Evolutionary conservation across 2,797 vertebrate species (phyloP), one percentile per base, ranked within the genome.

Genomic region (Cossypha polioptera): DNA sequence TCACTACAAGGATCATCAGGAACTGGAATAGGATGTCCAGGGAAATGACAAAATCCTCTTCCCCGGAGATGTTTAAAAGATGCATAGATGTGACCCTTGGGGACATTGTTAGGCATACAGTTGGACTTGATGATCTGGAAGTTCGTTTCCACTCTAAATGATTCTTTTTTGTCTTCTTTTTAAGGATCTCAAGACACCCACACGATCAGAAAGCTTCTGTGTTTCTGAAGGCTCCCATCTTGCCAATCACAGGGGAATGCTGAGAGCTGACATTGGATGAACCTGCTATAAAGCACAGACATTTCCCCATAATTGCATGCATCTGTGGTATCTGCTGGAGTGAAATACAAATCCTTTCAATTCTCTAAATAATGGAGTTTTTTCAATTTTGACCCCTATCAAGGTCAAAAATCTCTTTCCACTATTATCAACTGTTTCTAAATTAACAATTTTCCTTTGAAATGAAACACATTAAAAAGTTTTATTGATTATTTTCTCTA

Each of bases 381-480:
- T 95, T 95, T 95, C 61, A 74, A 43, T 95, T 95, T 92, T 93
- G 80, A 96, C 74, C 45, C 45, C 24, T 92, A 55, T 16, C 11
- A 62, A 88, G 63, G 42, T 94, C 81, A 79, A 93, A 77, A 77
- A 76, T 78, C 8, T 62, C 7, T 95, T 21, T 65, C 68, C 55
- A 71, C 90, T 48, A 40, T 82, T 93, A 71, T 84, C 19, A 33
- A 36, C 35, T 18, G 31, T 53, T 47, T 87, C 24, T 51, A 38
- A 86, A 73, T 71, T 67, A 74, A 57, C 25, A n/a, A 29, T 68
- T 25, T 53, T 88, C 18, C 15, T 63, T 79, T 74, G 21, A 40
- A 90, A 86, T 28, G 11, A 63, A 94, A 45, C 20, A 83, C 26
- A 33, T 74, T 3, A 79, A 87, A 85, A 29, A 42, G 16, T 55